Base-by-base conservation (phyloP, 2,888 invertebrate species). In the Harpalus rufipes region DNA sequence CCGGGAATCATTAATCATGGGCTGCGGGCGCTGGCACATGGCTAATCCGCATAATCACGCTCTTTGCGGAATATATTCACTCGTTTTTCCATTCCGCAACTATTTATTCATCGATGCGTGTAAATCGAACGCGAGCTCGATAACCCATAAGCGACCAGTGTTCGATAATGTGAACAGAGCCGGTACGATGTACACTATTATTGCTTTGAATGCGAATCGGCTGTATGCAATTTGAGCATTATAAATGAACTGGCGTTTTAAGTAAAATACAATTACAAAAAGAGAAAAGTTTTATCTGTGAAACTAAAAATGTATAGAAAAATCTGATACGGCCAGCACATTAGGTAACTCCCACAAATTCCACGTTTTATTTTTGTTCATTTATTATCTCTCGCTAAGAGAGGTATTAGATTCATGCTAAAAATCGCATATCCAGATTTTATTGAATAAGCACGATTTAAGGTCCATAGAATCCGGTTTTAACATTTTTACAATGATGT, bases 31-130 rank as follows among this genome's bases (percentile, higher is more conserved):
- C 32, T 14, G 41, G 14, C 5, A 72, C 18, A 32, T n/a, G 25
- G n/a, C 39, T 74, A 74, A 74, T 74, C 74, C 74, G 51, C 51
- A 74, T 74, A 74, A 74, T 74, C 44, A 74, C 74, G 74, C 74
- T 74, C 74, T 74, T 74, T 74, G 74, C 74, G 51, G 74, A n/a
- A 51, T 74, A 74, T 74, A 51, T 74, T 74, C 74, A 18, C 74
- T 51, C 74, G 56, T 74, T 74, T 74, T 74, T 74, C 56, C 74
- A 74, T 74, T 51, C 56, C 56, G 74, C 18, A 74, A 74, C 74
- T 74, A 74, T 74, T 74, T 74, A 74, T 74, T 56, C 74, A 74
- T 74, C 56, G 51, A 56, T 51, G 74, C 74, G 51, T 51, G 56
- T 74, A 7, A 51, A 74, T 74, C 51, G 74, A 56, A 74, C 12